Evolutionary conservation across 2,888 invertebrate species (phyloP).

Genomic region (Spisula solida): DNA sequence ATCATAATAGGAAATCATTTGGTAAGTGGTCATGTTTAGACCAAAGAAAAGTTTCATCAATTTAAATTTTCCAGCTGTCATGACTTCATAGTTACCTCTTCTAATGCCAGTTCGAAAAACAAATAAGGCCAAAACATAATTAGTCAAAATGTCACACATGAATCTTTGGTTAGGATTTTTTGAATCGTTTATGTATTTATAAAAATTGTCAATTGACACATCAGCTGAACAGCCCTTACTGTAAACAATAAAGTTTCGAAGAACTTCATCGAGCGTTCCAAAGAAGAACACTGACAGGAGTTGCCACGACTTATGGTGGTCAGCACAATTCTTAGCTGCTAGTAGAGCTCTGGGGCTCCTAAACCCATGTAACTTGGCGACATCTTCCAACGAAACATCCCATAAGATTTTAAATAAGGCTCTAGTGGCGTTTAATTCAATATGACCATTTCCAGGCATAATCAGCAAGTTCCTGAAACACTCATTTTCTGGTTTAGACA

Average conservation of each 20-base stretch:
- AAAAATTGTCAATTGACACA: not conserved
- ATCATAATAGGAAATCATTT: constrained; percentile 36
- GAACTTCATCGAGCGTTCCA: not conserved
- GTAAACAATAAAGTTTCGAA: not conserved
- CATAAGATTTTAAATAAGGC: constrained; percentile 12
- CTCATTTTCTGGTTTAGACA: not conserved
- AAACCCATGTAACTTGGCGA: not conserved
- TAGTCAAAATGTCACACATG: constrained; percentile 42
- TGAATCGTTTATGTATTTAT: too few relatives aligned
- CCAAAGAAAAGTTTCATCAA: constrained; percentile 48
- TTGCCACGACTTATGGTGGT: constrained; percentile 14
- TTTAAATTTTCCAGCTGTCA: constrained; percentile 34
- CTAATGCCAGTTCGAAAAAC: constrained; percentile 56
- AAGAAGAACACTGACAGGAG: not conserved
- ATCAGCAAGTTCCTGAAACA: not conserved
- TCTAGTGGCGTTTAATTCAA: not conserved
- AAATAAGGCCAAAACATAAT: constrained; percentile 40
- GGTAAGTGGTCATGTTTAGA: constrained; percentile 44
- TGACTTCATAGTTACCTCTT: constrained; percentile 44
- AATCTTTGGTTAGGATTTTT: constrained; percentile 50
- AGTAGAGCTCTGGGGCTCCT: not conserved
- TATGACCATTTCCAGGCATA: constrained; percentile 23
- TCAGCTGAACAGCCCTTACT: too few relatives aligned
- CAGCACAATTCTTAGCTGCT: not conserved
- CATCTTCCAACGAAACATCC: not conserved